Conservation (phyloP, 1,140 invertebrate species). For the Vanessa atalanta region DNA sequence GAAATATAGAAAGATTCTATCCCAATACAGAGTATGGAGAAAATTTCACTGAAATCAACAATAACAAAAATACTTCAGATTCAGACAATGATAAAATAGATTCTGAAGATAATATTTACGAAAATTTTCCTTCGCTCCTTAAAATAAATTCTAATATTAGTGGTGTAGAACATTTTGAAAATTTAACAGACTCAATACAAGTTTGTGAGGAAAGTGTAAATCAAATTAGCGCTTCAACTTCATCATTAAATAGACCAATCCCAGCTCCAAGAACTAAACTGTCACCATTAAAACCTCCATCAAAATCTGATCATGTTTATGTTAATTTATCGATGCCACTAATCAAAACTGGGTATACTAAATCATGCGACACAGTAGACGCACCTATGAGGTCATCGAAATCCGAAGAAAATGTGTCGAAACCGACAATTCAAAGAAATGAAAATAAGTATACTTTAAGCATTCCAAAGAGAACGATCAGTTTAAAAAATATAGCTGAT, state of each 20-base stretch:
- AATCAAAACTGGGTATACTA: slow-evolving; percentile 56
- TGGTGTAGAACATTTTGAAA: slow-evolving; percentile 74
- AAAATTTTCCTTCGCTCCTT: slow-evolving; percentile 64
- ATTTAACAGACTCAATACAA: slow-evolving; percentile 79
- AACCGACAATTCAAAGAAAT: slow-evolving; percentile 35
- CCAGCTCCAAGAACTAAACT: slow-evolving; percentile 73
- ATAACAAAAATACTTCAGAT: slow-evolving; percentile 61
- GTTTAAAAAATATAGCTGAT: slow-evolving; percentile 32
- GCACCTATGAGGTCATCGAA: slow-evolving; percentile 64
- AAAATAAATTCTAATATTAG: slow-evolving; percentile 67
- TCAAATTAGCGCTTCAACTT: slow-evolving; percentile 53
- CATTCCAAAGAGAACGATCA: slow-evolving; percentile 36
- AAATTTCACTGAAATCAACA: slow-evolving; percentile 76
- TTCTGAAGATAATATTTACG: slow-evolving; percentile 63
- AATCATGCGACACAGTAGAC: slow-evolving; percentile 62
- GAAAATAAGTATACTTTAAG: slow-evolving; percentile 33
- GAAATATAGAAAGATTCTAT: slow-evolving; percentile 78
- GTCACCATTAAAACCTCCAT: slow-evolving; percentile 57
- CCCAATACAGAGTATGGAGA: slow-evolving; percentile 76
- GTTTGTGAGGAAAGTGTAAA: slow-evolving; percentile 64
- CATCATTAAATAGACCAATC: slow-evolving; percentile 66
- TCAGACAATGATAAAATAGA: slow-evolving; percentile 56
- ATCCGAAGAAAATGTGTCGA: slow-evolving; percentile 69
- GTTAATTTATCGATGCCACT: slow-evolving; percentile 75
- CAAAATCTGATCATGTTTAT: slow-evolving; percentile 71